phyloP scores from a whole-genome alignment of 2,888 invertebrate species.

The Troides helena region DNA sequence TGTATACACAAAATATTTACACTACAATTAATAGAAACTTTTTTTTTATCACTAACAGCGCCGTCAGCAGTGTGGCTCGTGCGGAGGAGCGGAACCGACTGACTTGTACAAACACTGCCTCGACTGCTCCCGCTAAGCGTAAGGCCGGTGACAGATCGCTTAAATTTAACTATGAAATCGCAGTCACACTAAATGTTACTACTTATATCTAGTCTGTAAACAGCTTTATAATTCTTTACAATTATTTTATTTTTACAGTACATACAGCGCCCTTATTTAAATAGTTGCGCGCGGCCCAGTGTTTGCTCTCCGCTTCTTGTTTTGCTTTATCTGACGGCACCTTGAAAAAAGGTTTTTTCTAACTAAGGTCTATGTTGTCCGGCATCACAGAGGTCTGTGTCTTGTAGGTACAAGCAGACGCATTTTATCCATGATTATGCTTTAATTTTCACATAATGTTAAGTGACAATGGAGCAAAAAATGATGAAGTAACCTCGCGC shows the following conservation, averaged over 20 bases:
- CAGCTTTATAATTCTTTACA: background rate
- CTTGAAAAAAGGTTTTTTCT: no score
- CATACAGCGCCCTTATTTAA: background rate
- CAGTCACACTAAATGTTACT: background rate
- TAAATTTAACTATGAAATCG: background rate
- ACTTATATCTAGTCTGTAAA: background rate
- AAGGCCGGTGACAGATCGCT: constrained; percentile 13
- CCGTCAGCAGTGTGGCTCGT: constrained; percentile 41
- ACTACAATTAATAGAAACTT: constrained; percentile 8
- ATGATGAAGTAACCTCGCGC: no score
- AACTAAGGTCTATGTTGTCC: no score
- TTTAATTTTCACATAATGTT: no score
- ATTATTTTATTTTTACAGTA: background rate
- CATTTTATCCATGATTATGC: no score
- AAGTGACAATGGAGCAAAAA: no score
- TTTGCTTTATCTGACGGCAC: no score
- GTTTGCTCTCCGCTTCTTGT: no score
- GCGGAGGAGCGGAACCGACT: constrained; percentile 58
- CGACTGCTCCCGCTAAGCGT: constrained; percentile 5
- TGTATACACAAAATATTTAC: background rate
- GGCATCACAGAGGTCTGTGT: no score
- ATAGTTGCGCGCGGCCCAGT: no score
- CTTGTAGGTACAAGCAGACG: no score
- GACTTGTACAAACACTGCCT: constrained; percentile 36
- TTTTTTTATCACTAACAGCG: constrained; percentile 18